Evolutionary conservation across 2,113 vertebrate genomes (phyloP).

Genomic region (Trematocara stigmaticum): DNA sequence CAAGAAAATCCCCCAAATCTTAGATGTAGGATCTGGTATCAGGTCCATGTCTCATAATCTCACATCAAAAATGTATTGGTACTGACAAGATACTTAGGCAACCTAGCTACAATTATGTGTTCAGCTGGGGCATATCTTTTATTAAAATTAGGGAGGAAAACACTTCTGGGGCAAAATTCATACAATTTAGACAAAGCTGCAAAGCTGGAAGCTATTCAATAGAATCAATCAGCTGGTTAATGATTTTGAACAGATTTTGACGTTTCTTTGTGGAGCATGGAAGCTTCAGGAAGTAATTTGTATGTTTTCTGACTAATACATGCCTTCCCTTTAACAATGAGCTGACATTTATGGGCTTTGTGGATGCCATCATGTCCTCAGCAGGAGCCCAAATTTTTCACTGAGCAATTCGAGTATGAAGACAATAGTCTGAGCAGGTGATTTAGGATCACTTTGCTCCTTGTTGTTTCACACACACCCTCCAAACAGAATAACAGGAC

Average conservation of each 20-base stretch:
- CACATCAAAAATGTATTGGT: neutral
- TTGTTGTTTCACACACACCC: neutral
- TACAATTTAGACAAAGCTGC: neutral
- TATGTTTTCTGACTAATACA: neutral
- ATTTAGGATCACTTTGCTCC: neutral
- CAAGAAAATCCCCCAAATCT: neutral
- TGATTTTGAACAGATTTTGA: neutral
- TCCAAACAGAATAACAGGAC: neutral
- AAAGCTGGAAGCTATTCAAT: neutral
- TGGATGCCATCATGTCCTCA: neutral
- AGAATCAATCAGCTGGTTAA: neutral
- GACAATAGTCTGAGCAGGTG: neutral
- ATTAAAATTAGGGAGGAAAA: neutral
- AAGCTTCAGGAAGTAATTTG: neutral
- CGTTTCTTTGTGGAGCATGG: neutral
- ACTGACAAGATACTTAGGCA: neutral
- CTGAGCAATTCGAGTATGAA: neutral
- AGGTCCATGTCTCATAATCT: neutral
- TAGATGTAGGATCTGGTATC: neutral
- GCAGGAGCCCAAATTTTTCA: neutral
- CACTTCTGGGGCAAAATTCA: neutral
- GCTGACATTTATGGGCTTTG: neutral
- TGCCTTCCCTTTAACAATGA: neutral
- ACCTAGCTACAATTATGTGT: neutral
- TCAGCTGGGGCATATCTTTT: neutral